Evolutionary conservation across 2,797 vertebrate genomes (phyloP), one percentile per base, ranked within the genome.

Genomic region (Hippopotamyrus pictus): DNA sequence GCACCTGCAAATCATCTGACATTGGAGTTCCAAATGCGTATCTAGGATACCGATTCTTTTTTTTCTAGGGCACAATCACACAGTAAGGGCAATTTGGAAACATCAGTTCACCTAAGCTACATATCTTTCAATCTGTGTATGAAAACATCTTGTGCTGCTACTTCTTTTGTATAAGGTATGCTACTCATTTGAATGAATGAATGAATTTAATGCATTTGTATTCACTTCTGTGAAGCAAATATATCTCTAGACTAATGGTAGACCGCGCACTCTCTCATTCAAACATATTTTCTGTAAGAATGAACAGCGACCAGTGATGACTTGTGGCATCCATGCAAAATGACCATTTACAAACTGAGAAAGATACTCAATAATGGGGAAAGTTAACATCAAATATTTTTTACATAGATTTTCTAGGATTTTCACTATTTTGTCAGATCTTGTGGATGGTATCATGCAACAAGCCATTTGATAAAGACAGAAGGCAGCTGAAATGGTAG

Each of bases 21-120:
- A 33, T 46, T 8, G 73, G 73, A 79, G 17, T 79, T 79, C 73
- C 73, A 44, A 79, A 79, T 79, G 73, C 41, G 73, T 79, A 79
- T 46, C 73, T 79, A 79, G 73, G 73, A 79, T 79, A 79, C 73
- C 37, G 19, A 46, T 79, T 79, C 37, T 79, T 79, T 79, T 79
- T 79, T 79, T 41, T 79, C 73, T 41, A 79, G 73, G 73, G 37
- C 73, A 46, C 73, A 79, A 79, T 79, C 73, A 79, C 73, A 79
- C 73, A 46, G 37, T 41, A 79, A 79, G 73, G 73, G 41, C 37
- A 79, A 79, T 79, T 79, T 79, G 41, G 73, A 79, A 79, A 79
- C 73, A 79, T 79, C 73, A 79, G 33, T 79, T 79, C 73, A 79
- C 73, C 73, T 19, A 41, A 41, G 73, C 37, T 44, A 41, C 73